Conservation (phyloP, 2,888 invertebrate genomes). For the Hydrotaea diabolus region DNA sequence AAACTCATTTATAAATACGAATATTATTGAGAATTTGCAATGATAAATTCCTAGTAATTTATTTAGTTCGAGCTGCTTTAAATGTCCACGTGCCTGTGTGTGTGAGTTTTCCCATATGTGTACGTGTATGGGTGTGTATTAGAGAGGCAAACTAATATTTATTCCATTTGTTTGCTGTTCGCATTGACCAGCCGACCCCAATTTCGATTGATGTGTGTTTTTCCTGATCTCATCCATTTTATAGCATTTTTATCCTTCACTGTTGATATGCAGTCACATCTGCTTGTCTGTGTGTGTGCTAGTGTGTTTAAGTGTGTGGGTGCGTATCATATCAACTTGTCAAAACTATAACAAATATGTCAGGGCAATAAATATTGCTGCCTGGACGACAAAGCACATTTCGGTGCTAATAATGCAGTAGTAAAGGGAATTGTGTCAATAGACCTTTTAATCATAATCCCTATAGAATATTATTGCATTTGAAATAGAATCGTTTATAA, state of each 20-base stretch:
- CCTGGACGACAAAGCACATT: neutral
- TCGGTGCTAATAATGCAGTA: neutral
- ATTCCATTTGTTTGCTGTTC: neutral
- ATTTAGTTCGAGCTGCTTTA: neutral
- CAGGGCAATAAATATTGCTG: constrained; percentile 9
- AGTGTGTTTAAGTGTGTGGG: neutral
- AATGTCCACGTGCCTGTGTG: neutral
- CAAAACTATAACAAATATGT: constrained; percentile 35
- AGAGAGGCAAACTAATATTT: constrained; percentile 12
- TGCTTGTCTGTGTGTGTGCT: no score
- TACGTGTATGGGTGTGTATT: neutral
- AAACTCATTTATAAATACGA: constrained; percentile 12
- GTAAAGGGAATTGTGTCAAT: neutral
- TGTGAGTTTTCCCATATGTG: neutral
- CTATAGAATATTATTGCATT: constrained; percentile 5
- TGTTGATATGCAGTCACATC: neutral
- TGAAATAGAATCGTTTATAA: neutral
- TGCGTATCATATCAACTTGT: constrained; percentile 19
- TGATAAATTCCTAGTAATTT: constrained; percentile 48
- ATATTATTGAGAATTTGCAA: constrained; percentile 23
- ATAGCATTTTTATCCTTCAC: constrained; percentile 3
- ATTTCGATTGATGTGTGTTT: constrained; percentile 1
- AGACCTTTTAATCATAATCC: neutral
- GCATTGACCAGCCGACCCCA: neutral
- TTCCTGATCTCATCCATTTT: neutral